Conservation (phyloP, 1,140 invertebrate species). For the Drosophila gunungcola region DNA sequence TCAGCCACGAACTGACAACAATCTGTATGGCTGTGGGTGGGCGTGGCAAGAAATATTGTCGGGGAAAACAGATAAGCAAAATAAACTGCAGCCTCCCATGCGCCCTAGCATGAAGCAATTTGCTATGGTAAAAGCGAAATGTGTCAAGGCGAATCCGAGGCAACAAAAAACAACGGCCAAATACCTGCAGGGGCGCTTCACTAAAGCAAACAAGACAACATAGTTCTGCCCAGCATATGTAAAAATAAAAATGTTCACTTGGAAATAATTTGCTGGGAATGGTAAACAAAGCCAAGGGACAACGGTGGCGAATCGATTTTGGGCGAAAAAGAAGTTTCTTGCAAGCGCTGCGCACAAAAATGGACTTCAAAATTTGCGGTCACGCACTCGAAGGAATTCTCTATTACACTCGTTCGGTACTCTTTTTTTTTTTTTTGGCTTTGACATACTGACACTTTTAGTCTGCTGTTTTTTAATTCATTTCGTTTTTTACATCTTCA, state of each 20-base stretch:
- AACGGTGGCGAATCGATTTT: conserved; percentile 32
- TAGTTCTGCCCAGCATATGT: conserved; percentile 5
- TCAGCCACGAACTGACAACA: conserved; percentile 37
- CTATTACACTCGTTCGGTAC: conserved; percentile 4
- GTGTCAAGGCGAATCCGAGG: conserved; percentile 65
- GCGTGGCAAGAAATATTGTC: conserved; percentile 35
- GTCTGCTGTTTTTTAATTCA: conserved; percentile 7
- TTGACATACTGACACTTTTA: conserved; percentile 24
- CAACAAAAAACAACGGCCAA: conserved; percentile 31
- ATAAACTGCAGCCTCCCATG: conserved; percentile 34
- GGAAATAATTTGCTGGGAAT: conserved; percentile 30
- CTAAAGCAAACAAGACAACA: conserved; percentile 39
- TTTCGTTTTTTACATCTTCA: conserved; percentile 18
- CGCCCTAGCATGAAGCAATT: conserved; percentile 7
- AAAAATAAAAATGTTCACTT: conserved; percentile 39
- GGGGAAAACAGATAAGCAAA: conserved; percentile 26
- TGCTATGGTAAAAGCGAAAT: conserved; percentile 49
- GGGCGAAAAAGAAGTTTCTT: conserved; percentile 50
- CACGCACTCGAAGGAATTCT: conserved; percentile 8
- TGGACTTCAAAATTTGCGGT: conserved; percentile 54
- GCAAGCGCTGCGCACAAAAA: conserved; percentile 70
- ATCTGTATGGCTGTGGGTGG: conserved; percentile 16
- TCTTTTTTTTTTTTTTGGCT: too few species aligned
- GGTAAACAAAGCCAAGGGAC: conserved; percentile 25
- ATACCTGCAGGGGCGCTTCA: conserved; percentile 42